phyloP scores from a whole-genome alignment of 1,140 invertebrate species.

The Prorops nasuta region DNA sequence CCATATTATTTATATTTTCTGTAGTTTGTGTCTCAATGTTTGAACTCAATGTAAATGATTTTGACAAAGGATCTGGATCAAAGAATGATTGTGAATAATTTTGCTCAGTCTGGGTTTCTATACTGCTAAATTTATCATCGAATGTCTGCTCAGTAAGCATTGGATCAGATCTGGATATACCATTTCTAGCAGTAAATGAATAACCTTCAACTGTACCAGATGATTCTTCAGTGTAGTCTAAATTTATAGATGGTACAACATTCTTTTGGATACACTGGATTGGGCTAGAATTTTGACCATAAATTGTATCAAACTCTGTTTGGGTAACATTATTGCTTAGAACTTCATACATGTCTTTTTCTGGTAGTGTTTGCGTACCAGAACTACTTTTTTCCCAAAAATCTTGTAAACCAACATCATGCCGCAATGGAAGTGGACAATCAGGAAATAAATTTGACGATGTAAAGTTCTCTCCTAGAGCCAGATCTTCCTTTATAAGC shows the following conservation, averaged over 20 bases:
- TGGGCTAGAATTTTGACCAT: constrained; percentile 23
- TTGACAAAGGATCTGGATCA: constrained; percentile 39
- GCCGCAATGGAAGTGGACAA: constrained; percentile 45
- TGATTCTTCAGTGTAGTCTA: constrained; percentile 28
- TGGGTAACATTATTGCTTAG: constrained; percentile 43
- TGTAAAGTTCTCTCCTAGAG: constrained; percentile 37
- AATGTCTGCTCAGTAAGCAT: constrained; percentile 44
- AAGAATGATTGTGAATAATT: constrained; percentile 44
- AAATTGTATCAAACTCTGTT: constrained; percentile 39
- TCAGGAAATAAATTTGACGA: constrained; percentile 51
- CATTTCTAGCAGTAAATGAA: constrained; percentile 14
- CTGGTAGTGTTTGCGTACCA: constrained; percentile 53
- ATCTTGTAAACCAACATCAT: constrained; percentile 47
- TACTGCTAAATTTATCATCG: constrained; percentile 53
- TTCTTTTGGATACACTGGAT: constrained; percentile 28
- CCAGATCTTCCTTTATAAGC: constrained; percentile 38
- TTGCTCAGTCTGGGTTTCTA: constrained; percentile 62
- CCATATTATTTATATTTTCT: constrained; percentile 49
- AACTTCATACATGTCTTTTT: constrained; percentile 43
- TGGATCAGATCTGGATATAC: constrained; percentile 42
- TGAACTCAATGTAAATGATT: constrained; percentile 46
- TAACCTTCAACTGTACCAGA: constrained; percentile 23
- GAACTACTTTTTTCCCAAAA: constrained; percentile 49
- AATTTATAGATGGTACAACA: constrained; percentile 20
- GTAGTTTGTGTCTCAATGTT: constrained; percentile 59